Evolutionary conservation across 2,113 vertebrate genomes (phyloP).

Genomic region (Himantopus leucocephalus): DNA sequence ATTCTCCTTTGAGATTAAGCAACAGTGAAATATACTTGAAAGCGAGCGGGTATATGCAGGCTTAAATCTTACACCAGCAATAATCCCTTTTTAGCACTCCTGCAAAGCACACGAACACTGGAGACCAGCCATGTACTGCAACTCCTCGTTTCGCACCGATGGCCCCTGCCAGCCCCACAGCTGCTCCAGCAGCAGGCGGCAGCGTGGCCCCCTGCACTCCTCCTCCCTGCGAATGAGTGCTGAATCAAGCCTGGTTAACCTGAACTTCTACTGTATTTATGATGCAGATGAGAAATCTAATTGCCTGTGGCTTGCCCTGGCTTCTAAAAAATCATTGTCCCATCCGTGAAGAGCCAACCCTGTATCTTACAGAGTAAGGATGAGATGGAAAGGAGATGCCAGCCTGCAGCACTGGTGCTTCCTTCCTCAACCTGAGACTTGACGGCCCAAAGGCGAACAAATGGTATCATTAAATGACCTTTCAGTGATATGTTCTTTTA

Average conservation of each 20-base stretch:
- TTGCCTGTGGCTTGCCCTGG: background rate
- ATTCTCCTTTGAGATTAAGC: background rate
- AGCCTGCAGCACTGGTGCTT: background rate
- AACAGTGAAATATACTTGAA: background rate
- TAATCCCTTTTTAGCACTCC: background rate
- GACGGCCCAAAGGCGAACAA: background rate
- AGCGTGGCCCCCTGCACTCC: background rate
- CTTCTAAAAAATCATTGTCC: background rate
- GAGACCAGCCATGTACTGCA: fast-evolving
- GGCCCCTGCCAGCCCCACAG: fast-evolving
- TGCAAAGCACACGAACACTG: background rate
- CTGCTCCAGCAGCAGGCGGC: background rate
- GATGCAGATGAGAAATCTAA: background rate
- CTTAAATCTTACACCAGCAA: background rate
- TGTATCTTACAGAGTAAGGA: background rate
- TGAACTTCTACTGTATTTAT: background rate
- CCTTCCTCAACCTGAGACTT: background rate
- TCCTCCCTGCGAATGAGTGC: background rate
- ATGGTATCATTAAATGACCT: background rate
- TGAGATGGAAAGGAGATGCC: background rate
- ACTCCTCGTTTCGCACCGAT: background rate
- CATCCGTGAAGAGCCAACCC: background rate
- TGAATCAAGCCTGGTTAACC: background rate
- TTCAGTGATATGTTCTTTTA: background rate
- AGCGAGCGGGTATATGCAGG: background rate